phyloP scores from a whole-genome alignment of 2,797 vertebrate species.

The Lateolabrax maculatus region DNA sequence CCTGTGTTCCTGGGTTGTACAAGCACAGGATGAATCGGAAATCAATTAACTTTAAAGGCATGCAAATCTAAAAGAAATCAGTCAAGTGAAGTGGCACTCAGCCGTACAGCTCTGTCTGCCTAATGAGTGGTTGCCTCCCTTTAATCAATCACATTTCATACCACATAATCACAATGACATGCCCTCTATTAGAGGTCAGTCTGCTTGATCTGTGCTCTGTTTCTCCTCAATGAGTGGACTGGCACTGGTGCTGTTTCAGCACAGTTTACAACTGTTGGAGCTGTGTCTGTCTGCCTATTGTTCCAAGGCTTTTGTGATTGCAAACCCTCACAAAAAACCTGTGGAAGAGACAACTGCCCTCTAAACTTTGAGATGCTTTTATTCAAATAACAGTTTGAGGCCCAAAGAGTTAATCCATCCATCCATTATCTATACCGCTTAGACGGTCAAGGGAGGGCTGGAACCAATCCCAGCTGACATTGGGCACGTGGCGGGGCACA shows the following conservation, averaged over 20 bases:
- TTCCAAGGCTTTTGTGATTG: background rate
- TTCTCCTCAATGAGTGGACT: conserved; percentile 38
- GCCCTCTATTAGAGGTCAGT: conserved; percentile 76
- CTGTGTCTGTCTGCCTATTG: background rate
- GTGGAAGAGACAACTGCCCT: background rate
- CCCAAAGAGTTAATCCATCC: no score
- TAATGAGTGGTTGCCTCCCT: conserved; percentile 74
- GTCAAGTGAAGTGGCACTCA: conserved; percentile 59
- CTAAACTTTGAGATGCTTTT: background rate
- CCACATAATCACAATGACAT: conserved; percentile 81
- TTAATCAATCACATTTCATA: conserved; percentile 88
- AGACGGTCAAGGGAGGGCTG: no score
- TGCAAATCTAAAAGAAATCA: conserved; percentile 63
- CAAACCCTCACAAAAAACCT: background rate
- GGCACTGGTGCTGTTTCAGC: conserved; percentile 45
- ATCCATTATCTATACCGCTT: no score
- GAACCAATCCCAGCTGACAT: no score
- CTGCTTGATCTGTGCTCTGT: conserved; percentile 55
- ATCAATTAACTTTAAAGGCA: conserved; percentile 75
- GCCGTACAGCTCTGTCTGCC: conserved; percentile 54
- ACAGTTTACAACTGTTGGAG: conserved; percentile 41
- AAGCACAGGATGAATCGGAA: conserved; percentile 60
- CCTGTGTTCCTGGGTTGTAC: conserved; percentile 52
- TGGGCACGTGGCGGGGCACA: no score
- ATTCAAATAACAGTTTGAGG: background rate